Evolutionary conservation across 2,888 invertebrate species (phyloP), one percentile per base, ranked within the genome.

Genomic region (Dasysyrphus tricinctus): DNA sequence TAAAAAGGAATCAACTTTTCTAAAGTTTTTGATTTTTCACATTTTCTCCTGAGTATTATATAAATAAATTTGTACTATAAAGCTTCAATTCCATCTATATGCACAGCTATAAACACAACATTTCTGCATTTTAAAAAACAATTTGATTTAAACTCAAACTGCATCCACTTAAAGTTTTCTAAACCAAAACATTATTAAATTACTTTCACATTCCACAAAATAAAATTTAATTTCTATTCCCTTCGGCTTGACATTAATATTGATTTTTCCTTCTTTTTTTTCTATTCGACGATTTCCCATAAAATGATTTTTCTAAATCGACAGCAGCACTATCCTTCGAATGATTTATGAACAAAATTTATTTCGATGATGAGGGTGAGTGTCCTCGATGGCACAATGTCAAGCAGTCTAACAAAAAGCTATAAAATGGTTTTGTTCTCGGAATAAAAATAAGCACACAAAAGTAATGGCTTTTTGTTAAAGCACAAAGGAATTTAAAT

Each of bases 321-420:
- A 87, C 79, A 63, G 49, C 69, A 89, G 90, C 89, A 89, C 90
- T 89, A 89, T 82, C 88, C 73, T 65, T 29, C 81, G 88, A 78
- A 86, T 82, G 86, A 86, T 86, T 86, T 86, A 86, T 86, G 86
- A 79, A 86, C 82, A 54, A 82, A 47, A 75, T 56, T 47, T 2
- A 24, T n/a, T 51, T 54, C 14, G 57, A n/a, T 14, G 54, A 87
- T 14, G 54, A 87, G 80, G 90, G 90, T 90, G 88, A 75, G 83
- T 89, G 90, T 90, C 89, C 86, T 72, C 51, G 89, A 80, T 90
- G 74, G 19, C 24, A 29, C 8, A 49, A 29, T 47, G 11, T 37
- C 11, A 8, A n/a, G 37, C 12, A 39, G 16, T 39, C 12, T 2
- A 9, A 19, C 47, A 47, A 56, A 86, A 86, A 86, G 86, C 86